Percentiles rank a stretch among this genome's conserved stretches.
Evolutionary conservation across 1,140 invertebrate genomes (phyloP).

Genomic region (Drosophila varians): DNA sequence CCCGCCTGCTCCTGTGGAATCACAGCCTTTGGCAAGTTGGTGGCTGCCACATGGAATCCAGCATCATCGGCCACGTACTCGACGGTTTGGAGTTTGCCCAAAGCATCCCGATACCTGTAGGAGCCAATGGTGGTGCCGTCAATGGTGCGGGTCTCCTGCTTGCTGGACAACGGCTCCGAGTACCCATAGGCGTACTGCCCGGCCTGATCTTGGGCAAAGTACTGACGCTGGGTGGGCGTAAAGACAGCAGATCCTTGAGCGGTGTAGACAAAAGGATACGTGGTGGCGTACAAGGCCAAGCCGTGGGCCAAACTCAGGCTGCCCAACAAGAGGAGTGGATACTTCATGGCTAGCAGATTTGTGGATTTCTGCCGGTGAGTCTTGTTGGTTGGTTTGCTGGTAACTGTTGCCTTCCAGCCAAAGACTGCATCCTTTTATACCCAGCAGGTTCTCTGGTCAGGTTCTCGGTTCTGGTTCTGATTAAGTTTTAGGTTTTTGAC

Average conservation of each 20-base stretch:
- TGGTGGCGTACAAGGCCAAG: constrained; percentile 46
- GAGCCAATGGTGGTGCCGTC: constrained; percentile 88
- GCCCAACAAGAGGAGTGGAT: constrained; percentile 39
- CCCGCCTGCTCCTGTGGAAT: constrained; percentile 8
- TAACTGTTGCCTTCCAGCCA: constrained; percentile 25
- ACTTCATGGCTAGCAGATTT: constrained; percentile 43
- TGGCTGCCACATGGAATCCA: constrained; percentile 88
- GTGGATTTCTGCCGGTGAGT: constrained; percentile 7
- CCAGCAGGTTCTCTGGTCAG: neutral
- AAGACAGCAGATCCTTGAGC: constrained; percentile 59
- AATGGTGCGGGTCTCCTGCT: constrained; percentile 86
- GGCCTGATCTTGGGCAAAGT: constrained; percentile 87
- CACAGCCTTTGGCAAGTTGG: constrained; percentile 86
- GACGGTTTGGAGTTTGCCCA: constrained; percentile 86
- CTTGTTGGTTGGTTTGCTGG: neutral
- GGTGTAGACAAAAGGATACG: constrained; percentile 64
- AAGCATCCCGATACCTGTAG: constrained; percentile 87
- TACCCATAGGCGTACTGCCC: constrained; percentile 89
- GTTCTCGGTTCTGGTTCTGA: constrained; percentile 47
- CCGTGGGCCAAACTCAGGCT: constrained; percentile 51
- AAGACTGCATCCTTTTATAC: constrained; percentile 41
- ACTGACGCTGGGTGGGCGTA: constrained; percentile 84
- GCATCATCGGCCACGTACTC: constrained; percentile 86
- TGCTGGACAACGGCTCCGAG: constrained; percentile 86
- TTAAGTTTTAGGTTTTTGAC: constrained; percentile 4